A percentile compares a stretch with the other conserved stretches of the same genome.
These are phyloP conservation scores for Eonycteris spelaea DNA, from an alignment of 2,113 vertebrate genomes.

Conservation along the genomic window DNA sequence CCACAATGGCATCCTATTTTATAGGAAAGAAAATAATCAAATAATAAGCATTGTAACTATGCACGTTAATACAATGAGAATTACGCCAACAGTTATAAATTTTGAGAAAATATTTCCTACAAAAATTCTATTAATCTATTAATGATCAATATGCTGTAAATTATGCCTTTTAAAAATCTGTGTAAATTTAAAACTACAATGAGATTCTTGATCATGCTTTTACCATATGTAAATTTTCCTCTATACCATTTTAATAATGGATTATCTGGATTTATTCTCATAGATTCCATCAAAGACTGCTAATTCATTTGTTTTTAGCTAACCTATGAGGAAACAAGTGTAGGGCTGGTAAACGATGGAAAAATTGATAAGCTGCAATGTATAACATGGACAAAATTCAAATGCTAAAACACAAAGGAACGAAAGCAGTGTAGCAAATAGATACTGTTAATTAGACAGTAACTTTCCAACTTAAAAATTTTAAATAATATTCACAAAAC, in stretches of 20 bases:
- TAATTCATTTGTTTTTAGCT: background rate
- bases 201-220: background rate
- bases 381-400: background rate
- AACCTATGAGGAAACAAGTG: background rate
- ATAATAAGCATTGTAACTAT: background rate
- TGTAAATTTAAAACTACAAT: background rate
- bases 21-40: background rate
- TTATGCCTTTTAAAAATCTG: background rate
- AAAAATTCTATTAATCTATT: background rate
- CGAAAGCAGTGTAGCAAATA: background rate
- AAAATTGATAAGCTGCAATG: background rate
- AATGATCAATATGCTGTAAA: background rate
- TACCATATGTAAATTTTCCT: background rate
- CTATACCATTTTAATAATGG: background rate
- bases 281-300: background rate
- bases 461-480: background rate
- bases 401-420: background rate
- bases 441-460: background rate
- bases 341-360: background rate
- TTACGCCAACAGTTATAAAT: background rate
- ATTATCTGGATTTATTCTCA: conserved; percentile 2
- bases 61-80: background rate
- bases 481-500: conserved; percentile 7
- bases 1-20: background rate
- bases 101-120: background rate